Evolutionary conservation across 2,797 vertebrate genomes (phyloP).

Genomic region (Rhinella marina): DNA sequence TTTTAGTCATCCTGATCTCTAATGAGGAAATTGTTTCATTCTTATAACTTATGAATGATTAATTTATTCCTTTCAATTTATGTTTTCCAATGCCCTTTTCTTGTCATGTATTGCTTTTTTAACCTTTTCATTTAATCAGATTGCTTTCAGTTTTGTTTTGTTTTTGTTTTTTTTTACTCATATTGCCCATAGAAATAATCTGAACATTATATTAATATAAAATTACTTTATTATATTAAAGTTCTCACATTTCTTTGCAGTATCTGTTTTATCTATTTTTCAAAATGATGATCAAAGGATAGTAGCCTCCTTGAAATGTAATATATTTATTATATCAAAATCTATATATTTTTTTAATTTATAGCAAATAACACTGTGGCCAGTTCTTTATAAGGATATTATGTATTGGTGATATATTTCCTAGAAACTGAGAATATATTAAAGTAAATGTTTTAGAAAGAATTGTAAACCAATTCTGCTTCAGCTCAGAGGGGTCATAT

Average conservation of each 20-base stretch:
- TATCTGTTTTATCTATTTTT: neutral
- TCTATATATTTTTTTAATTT: neutral
- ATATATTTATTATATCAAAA: constrained; percentile 1
- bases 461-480: neutral
- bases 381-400: neutral
- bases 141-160: neutral
- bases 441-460: neutral
- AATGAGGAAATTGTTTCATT: neutral
- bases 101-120: constrained; percentile 4
- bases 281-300: neutral
- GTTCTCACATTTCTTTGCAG: neutral
- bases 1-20: neutral
- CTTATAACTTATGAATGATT: neutral
- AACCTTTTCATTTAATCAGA: neutral
- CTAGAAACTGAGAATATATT: neutral
- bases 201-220: neutral
- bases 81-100: neutral
- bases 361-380: neutral
- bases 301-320: neutral
- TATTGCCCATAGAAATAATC: neutral
- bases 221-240: neutral
- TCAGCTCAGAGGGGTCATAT: neutral
- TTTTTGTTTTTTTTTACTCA: neutral
- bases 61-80: neutral
- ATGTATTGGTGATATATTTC: neutral